Conservation (phyloP, 2,797 vertebrate species). For the Ctenopoma multispine region DNA sequence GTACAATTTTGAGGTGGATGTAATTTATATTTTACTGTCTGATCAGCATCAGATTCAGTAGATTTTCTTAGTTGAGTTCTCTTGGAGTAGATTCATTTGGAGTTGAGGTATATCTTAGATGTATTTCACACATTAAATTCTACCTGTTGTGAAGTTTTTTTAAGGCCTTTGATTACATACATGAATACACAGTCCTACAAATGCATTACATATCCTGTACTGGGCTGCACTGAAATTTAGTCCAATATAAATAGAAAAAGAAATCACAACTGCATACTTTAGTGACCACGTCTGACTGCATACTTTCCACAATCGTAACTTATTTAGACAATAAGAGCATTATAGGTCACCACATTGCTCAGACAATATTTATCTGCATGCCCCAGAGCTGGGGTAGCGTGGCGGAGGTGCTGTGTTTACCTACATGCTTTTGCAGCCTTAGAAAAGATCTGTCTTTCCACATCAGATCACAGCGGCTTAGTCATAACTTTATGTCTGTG, state of each 20-base stretch:
- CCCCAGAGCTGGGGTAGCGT: slow-evolving; percentile 12
- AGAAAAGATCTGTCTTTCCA: slow-evolving; percentile 7
- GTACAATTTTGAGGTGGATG: too few species aligned
- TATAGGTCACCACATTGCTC: slow-evolving; percentile 4
- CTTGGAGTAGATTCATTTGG: too few species aligned
- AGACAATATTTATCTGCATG: slow-evolving; percentile 6
- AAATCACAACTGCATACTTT: too few species aligned
- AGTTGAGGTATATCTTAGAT: too few species aligned
- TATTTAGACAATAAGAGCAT: not conserved
- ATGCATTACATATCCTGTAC: not conserved
- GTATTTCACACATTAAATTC: too few species aligned
- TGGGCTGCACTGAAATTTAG: not conserved
- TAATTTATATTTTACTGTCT: too few species aligned
- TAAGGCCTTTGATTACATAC: not conserved
- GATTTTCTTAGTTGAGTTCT: too few species aligned
- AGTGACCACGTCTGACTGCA: too few species aligned
- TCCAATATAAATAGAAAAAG: too few species aligned
- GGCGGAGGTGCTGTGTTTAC: slow-evolving; percentile 42
- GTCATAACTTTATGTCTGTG: slow-evolving; percentile 26
- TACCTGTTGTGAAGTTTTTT: too few species aligned
- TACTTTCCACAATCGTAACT: too few species aligned
- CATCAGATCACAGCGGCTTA: slow-evolving; percentile 30
- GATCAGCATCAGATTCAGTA: too few species aligned
- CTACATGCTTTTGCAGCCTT: not conserved
- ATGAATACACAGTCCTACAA: not conserved